phyloP scores from a whole-genome alignment of 2,797 vertebrate genomes.

The Geotrypetes seraphini region DNA sequence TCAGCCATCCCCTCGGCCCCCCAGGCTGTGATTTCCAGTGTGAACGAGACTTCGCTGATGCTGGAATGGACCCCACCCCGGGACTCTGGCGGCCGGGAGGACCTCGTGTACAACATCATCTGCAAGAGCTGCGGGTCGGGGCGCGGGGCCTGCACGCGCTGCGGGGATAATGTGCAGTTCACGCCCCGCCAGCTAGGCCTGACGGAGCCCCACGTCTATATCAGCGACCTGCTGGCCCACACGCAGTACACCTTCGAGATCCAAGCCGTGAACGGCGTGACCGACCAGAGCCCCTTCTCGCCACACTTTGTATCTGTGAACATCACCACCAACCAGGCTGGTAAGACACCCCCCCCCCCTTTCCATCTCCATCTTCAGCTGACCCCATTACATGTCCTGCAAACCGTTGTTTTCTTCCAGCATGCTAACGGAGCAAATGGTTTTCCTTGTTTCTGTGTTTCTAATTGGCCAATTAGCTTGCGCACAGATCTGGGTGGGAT shows the following conservation, averaged over 20 bases:
- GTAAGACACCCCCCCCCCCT: slow-evolving; percentile 50
- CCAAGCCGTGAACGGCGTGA: slow-evolving; percentile 86
- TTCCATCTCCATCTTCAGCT: too few relatives aligned
- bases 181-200: slow-evolving; percentile 83
- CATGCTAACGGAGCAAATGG: too few relatives aligned
- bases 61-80: slow-evolving; percentile 76
- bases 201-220: slow-evolving; percentile 64
- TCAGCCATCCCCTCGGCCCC: slow-evolving; percentile 80
- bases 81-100: slow-evolving; percentile 76
- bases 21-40: slow-evolving; percentile 80
- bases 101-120: slow-evolving; percentile 91
- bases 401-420: too few relatives aligned
- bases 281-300: slow-evolving; percentile 84
- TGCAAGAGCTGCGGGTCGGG: slow-evolving; percentile 87
- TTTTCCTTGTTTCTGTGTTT: too few relatives aligned
- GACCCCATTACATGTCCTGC: too few relatives aligned
- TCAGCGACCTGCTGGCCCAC: slow-evolving; percentile 87
- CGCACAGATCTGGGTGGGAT: too few relatives aligned
- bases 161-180: slow-evolving; percentile 88
- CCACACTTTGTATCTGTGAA: slow-evolving; percentile 81
- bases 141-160: slow-evolving; percentile 75
- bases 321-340: slow-evolving; percentile 96
- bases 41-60: slow-evolving; percentile 86
- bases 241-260: slow-evolving; percentile 94
- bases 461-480: too few relatives aligned